Base-by-base conservation (phyloP, 2,113 vertebrate genomes). In the Aspidoscelis tigris region DNA sequence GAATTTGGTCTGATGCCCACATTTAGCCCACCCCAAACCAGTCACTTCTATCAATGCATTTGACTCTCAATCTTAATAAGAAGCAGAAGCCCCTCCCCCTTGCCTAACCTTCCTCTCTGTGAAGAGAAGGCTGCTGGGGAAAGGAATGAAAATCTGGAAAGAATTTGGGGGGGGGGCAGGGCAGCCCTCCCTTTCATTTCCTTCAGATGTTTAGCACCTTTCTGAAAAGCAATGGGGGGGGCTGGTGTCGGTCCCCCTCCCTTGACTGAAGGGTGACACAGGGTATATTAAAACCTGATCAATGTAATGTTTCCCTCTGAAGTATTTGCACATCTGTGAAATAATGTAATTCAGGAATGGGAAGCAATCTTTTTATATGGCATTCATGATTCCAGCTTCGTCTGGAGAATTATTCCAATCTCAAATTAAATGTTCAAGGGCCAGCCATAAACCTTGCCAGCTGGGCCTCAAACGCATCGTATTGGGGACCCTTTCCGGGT, bases 171-270 rank as follows among this genome's bases (percentile, higher is more conserved):
- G 94, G 95, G 95, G 96, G 18, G 95, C 94, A 93, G 93, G 94
- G 93, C 93, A 94, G 93, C 94, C 94, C 94, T 65, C 7, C 95
- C 95, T 95, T 96, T 96, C 95, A 95, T 96, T 95, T 96, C 95
- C 95, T 95, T 96, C 96, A 96, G 95, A 96, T 96, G 95, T 96
- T 96, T 96, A 95, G 94, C 95, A 96, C 96, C 96, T 96, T 96
- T 96, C 96, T 95, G 94, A 96, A 95, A 95, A 95, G 95, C 95
- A 95, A 96, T 94, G 96, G 33, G 90, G 92, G 93, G 91, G 94
- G 91, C 94, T 96, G 58, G 58, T 16, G 58, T 61, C 18, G 2
- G 58, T 16, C 18, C 58, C n/a, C 44, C 66, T 90, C 94, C 94
- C 95, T 95, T 96, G 95, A 96, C 95, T 96, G 95, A 96, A 96